Evolutionary conservation across 2,113 vertebrate species (phyloP).

Genomic region (Malurus elegans): DNA sequence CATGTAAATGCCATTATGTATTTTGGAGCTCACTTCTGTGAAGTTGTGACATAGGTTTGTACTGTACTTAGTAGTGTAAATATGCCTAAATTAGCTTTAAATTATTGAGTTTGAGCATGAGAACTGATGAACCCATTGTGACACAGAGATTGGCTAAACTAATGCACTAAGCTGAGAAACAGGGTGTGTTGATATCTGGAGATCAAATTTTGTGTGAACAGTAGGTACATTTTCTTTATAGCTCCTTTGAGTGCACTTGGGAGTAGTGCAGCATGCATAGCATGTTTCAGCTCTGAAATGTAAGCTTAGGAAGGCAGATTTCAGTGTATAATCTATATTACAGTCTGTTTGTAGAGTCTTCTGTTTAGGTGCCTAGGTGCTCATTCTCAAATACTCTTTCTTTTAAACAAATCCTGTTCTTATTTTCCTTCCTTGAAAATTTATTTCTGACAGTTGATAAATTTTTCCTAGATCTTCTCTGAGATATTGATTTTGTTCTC

Average conservation of each 20-base stretch:
- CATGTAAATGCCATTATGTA: neutral
- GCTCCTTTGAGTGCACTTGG: neutral
- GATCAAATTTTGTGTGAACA: neutral
- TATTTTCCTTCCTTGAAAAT: conserved; percentile 16
- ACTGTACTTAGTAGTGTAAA: neutral
- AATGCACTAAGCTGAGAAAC: neutral
- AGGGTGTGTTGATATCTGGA: neutral
- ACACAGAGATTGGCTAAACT: neutral
- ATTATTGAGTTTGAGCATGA: neutral
- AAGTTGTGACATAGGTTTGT: neutral
- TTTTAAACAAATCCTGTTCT: neutral
- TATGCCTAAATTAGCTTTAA: neutral
- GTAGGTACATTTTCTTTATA: neutral
- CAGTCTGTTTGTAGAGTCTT: neutral
- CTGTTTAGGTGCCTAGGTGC: neutral
- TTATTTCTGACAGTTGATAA: neutral
- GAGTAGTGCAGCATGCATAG: neutral
- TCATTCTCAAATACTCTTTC: neutral
- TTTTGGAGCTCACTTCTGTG: neutral
- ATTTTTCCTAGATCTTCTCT: conserved; percentile 26
- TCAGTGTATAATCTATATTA: neutral
- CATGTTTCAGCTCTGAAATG: neutral
- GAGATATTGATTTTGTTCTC: conserved; percentile 57
- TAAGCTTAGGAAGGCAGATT: neutral
- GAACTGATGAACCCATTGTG: neutral